phyloP scores from a whole-genome alignment of 2,888 invertebrate species.

The Tipula helvola region DNA sequence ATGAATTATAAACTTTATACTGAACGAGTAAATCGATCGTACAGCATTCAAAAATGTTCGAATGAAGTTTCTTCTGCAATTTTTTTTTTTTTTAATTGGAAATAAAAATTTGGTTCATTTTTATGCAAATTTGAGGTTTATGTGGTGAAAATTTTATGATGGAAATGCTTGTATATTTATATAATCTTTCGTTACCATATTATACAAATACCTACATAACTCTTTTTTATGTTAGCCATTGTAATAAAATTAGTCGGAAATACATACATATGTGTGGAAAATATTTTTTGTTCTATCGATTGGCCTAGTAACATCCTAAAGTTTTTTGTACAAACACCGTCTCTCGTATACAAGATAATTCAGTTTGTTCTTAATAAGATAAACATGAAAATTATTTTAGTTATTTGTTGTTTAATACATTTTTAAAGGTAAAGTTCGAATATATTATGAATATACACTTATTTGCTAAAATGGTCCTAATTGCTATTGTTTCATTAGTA shows the following conservation, averaged over 20 bases:
- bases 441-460: not conserved
- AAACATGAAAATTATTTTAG: not conserved
- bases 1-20: not conserved
- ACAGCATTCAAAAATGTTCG: not conserved
- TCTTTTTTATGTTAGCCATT: not conserved
- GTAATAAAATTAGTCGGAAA: not conserved
- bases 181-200: not conserved
- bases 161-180: not conserved
- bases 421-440: not conserved
- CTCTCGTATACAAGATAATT: not conserved
- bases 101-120: not conserved
- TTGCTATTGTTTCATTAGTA: not conserved
- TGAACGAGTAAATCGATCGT: not conserved
- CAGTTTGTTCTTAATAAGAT: not conserved
- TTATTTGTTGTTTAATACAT: not conserved
- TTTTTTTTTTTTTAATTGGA: not conserved
- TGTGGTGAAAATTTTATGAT: not conserved
- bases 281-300: not conserved
- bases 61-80: not conserved
- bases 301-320: not conserved
- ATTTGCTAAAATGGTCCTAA: not conserved
- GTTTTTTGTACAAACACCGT: not conserved
- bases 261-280: not conserved
- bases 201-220: not conserved
- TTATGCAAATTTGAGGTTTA: constrained; percentile 4